phyloP scores from a whole-genome alignment of 2,888 invertebrate species.

The Thymelicus lineola region DNA sequence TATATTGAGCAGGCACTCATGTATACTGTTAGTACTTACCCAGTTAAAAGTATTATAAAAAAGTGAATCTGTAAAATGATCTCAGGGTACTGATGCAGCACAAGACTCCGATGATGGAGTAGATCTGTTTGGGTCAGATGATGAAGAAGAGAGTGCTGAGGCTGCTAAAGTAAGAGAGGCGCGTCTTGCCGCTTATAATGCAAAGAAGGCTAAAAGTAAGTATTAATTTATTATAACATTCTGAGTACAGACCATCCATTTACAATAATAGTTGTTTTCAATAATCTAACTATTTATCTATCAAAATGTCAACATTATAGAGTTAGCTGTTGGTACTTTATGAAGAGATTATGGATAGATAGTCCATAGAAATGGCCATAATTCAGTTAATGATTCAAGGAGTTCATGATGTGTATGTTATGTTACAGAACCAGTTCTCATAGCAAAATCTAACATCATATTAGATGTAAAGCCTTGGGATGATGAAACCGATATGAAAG shows the following conservation, averaged over 20 bases:
- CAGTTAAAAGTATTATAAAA: no score
- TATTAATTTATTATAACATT: conserved; percentile 30
- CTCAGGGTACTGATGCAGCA: conserved; percentile 44
- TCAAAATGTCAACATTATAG: no score
- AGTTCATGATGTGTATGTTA: background rate
- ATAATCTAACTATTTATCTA: no score
- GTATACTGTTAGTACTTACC: no score
- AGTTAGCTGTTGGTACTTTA: no score
- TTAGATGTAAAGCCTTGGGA: conserved; percentile 97
- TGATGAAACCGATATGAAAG: conserved; percentile 96
- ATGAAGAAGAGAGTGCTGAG: conserved; percentile 91
- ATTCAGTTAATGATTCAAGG: no score
- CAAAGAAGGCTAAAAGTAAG: conserved; percentile 95
- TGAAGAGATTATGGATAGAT: no score
- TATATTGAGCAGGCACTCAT: no score
- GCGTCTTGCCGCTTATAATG: conserved; percentile 94
- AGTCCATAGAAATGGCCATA: no score
- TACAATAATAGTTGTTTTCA: no score
- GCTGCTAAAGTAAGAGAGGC: conserved; percentile 92
- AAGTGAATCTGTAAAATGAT: background rate
- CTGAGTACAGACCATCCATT: no score
- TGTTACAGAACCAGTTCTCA: conserved; percentile 90
- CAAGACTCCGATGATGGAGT: conserved; percentile 90
- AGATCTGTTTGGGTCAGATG: conserved; percentile 92
- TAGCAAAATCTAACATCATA: conserved; percentile 97